Evolutionary conservation across 2,113 vertebrate genomes (phyloP).

Genomic region (Theristicus caerulescens): DNA sequence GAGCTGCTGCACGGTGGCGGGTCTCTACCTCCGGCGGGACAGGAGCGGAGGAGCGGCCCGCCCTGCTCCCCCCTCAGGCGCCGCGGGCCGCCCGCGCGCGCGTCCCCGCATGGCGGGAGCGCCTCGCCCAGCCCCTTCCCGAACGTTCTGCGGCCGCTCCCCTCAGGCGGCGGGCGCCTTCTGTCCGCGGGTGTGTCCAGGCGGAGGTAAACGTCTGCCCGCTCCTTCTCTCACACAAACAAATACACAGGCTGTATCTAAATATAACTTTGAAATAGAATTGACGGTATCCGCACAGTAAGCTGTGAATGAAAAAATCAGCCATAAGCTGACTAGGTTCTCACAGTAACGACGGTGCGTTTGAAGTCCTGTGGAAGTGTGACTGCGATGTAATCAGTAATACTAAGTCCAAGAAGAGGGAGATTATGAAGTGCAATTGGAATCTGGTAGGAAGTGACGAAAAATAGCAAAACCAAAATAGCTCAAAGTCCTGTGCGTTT

Average conservation of each 20-base stretch:
- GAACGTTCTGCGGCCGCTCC: not conserved
- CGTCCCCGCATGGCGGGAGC: too few relatives aligned
- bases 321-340: fast-evolving
- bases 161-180: fast-evolving
- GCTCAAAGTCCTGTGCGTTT: not conserved
- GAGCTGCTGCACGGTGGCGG: fast-evolving
- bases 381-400: not conserved
- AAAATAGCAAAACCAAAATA: not conserved
- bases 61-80: too few relatives aligned
- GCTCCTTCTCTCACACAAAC: fast-evolving
- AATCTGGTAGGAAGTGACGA: not conserved
- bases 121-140: fast-evolving
- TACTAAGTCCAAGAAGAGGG: too few relatives aligned
- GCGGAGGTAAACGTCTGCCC: fast-evolving
- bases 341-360: fast-evolving
- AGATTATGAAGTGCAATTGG: not conserved
- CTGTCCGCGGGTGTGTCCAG: fast-evolving
- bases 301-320: not conserved
- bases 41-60: not conserved
- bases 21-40: fast-evolving
- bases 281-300: fast-evolving
- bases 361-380: not conserved
- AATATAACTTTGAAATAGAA: not conserved
- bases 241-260: fast-evolving
- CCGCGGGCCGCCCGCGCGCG: not conserved